Percentiles rank a stretch among this genome's conserved stretches.
Evolutionary conservation across 2,797 vertebrate genomes (phyloP).

Genomic region (Sarcoramphus papa): DNA sequence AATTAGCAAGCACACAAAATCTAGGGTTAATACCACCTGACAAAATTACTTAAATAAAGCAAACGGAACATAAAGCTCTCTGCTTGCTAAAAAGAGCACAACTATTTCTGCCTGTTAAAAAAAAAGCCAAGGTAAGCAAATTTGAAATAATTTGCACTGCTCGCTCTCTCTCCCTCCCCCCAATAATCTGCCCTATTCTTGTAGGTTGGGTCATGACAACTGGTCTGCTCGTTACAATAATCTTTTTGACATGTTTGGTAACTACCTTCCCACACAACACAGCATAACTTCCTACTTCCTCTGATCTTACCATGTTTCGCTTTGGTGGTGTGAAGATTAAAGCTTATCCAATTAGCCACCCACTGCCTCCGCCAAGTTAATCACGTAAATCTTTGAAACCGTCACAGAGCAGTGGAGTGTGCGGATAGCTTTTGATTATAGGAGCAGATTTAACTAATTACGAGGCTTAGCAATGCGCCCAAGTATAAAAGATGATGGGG

Average conservation of each 20-base stretch:
- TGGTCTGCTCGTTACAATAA: slow-evolving; percentile 60
- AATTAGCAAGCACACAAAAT: not conserved
- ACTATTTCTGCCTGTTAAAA: not conserved
- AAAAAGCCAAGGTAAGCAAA: slow-evolving; percentile 6
- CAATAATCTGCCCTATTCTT: not conserved
- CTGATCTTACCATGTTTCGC: slow-evolving; percentile 56
- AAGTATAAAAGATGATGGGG: slow-evolving; percentile 72
- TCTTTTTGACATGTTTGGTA: slow-evolving; percentile 84
- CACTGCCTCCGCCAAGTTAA: slow-evolving; percentile 77
- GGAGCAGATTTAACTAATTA: slow-evolving; percentile 83
- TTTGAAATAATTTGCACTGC: not conserved
- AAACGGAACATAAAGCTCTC: not conserved
- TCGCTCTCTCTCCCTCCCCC: not conserved
- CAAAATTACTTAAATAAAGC: not conserved
- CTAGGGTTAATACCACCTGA: not conserved
- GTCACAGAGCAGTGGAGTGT: slow-evolving; percentile 73
- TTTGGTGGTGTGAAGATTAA: slow-evolving; percentile 85
- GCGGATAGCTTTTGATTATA: slow-evolving; percentile 66
- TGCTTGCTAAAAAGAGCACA: not conserved
- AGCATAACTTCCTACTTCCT: slow-evolving; percentile 77
- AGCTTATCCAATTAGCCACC: slow-evolving; percentile 92
- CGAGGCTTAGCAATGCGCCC: slow-evolving; percentile 72
- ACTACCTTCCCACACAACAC: slow-evolving; percentile 69
- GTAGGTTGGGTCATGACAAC: slow-evolving; percentile 63
- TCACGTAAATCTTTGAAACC: slow-evolving; percentile 78